These are phyloP conservation scores for Orchesella cincta DNA, from an alignment of 1,140 invertebrate genomes.

Conservation along the genomic window DNA sequence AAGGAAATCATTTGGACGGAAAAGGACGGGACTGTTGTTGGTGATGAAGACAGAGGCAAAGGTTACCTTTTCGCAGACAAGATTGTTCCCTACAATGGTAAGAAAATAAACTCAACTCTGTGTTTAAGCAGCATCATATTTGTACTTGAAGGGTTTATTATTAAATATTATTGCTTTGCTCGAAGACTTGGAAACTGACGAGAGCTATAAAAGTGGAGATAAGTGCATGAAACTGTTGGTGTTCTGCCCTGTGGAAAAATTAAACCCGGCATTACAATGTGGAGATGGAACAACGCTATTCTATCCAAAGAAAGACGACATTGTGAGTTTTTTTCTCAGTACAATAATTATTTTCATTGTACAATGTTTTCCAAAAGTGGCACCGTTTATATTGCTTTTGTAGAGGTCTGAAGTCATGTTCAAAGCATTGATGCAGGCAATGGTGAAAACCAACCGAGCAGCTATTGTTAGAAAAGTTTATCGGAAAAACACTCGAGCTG, in stretches of 20 bases:
- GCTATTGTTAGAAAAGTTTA: constrained; percentile 45
- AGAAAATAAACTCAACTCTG: background rate
- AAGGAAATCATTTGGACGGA: constrained; percentile 33
- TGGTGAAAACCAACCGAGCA: constrained; percentile 33
- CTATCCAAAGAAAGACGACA: constrained; percentile 34
- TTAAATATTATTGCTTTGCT: background rate
- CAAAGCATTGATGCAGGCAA: constrained; percentile 36
- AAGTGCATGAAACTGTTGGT: constrained; percentile 45
- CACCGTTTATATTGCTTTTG: constrained; percentile 1
- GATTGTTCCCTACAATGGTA: constrained; percentile 42
- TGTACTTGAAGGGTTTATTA: background rate
- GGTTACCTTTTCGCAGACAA: constrained; percentile 42
- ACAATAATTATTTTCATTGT: too few species aligned
- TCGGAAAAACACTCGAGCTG: constrained; percentile 1
- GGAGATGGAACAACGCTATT: constrained; percentile 43
- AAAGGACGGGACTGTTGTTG: constrained; percentile 38
- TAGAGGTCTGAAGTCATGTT: constrained; percentile 35
- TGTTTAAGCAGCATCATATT: background rate
- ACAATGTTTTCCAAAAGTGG: too few species aligned
- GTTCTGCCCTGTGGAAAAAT: constrained; percentile 43
- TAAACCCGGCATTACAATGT: constrained; percentile 30
- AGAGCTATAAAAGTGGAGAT: constrained; percentile 33
- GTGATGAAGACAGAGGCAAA: constrained; percentile 29
- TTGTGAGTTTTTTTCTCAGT: constrained; percentile 40
- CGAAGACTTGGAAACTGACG: constrained; percentile 34